Conservation (phyloP, 2,888 invertebrate species). For the Drosophila mercatorum region DNA sequence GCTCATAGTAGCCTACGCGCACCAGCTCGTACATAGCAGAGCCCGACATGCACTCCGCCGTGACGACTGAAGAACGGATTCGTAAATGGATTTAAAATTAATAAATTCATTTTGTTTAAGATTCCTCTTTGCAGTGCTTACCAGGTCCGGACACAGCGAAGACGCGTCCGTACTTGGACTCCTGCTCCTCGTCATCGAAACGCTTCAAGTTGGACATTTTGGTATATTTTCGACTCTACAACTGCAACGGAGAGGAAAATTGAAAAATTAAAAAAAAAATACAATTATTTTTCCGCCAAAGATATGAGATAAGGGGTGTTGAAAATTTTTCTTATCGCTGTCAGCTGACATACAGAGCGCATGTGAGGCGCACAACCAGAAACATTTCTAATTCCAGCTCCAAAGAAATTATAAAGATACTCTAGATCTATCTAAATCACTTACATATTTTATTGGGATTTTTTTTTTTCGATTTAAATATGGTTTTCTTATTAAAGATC, state of each 20-base stretch:
- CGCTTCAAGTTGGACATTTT: slow-evolving; percentile 89
- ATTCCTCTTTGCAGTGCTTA: slow-evolving; percentile 82
- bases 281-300: slow-evolving; percentile 9
- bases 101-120: background rate
- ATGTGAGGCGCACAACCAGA: slow-evolving; percentile 23
- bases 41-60: slow-evolving; percentile 99
- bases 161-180: slow-evolving; percentile 96
- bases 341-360: slow-evolving; percentile 57
- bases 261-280: background rate
- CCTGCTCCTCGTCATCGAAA: slow-evolving; percentile 93
- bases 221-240: slow-evolving; percentile 57
- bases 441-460: background rate
- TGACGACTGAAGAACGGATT: slow-evolving; percentile 91
- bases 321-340: slow-evolving; percentile 54
- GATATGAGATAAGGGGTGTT: slow-evolving; percentile 17
- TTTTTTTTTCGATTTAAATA: background rate
- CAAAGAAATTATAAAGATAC: background rate
- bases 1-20: slow-evolving; percentile 98
- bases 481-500: background rate
- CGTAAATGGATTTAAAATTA: background rate
- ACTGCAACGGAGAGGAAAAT: slow-evolving; percentile 33
- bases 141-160: slow-evolving; percentile 99
- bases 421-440: background rate
- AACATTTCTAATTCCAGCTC: background rate
- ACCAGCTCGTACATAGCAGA: slow-evolving; percentile 99